phyloP scores from a whole-genome alignment of 2,888 invertebrate genomes.

The Apomyelois bistriatella region DNA sequence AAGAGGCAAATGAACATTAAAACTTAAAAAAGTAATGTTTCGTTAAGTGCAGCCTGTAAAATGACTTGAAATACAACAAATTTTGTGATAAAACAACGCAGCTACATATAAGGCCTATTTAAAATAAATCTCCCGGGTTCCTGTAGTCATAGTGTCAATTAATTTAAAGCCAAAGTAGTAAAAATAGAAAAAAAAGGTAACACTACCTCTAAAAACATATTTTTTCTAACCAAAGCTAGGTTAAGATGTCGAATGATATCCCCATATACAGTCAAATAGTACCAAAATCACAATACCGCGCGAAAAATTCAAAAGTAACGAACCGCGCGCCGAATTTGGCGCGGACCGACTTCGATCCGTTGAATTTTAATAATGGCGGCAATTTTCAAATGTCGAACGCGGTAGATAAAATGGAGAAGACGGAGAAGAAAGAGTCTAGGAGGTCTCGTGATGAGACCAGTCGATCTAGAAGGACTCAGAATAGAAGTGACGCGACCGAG shows the following conservation, averaged over 20 bases:
- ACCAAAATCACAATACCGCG: conserved; percentile 63
- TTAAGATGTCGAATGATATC: conserved; percentile 71
- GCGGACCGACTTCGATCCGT: conserved; percentile 81
- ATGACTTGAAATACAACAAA: conserved; percentile 19
- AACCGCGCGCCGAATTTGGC: conserved; percentile 38
- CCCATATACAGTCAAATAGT: conserved; percentile 76
- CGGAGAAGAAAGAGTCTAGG: conserved; percentile 45
- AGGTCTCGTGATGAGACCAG: conserved; percentile 44
- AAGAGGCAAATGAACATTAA: neutral
- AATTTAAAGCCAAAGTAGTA: conserved; percentile 54
- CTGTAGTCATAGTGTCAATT: conserved; percentile 66
- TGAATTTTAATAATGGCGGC: conserved; percentile 81
- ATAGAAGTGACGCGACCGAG: conserved; percentile 51
- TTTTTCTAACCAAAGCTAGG: conserved; percentile 66
- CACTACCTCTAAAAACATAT: conserved; percentile 21
- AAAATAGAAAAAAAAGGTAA: conserved; percentile 21
- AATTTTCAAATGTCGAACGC: conserved; percentile 55
- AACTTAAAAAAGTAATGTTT: neutral
- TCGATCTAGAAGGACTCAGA: conserved; percentile 42
- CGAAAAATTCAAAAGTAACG: conserved; percentile 40
- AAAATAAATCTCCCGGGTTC: conserved; percentile 44
- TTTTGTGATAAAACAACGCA: conserved; percentile 40
- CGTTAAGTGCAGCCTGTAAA: neutral
- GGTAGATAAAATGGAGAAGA: conserved; percentile 44
- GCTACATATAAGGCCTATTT: conserved; percentile 35